Conservation (phyloP, 1,140 invertebrate genomes). For the Caenorhabditis latens region DNA sequence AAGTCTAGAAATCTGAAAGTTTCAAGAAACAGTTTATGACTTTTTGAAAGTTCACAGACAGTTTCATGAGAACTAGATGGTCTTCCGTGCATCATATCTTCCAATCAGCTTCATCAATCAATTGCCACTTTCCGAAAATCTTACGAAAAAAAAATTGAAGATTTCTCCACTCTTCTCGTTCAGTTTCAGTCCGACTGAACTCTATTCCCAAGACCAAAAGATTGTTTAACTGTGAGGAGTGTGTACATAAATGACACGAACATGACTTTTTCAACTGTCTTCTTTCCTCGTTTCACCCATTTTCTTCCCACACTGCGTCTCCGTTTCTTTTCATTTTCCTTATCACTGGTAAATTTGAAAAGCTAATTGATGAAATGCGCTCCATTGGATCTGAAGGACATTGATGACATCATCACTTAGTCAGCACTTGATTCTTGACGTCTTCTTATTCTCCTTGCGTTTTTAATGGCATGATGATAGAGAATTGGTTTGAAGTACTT, state of each 20-base stretch:
- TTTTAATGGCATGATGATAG: constrained; percentile 12
- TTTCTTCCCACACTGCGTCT: constrained; percentile 13
- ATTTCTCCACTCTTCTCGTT: no score
- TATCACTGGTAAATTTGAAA: constrained; percentile 34
- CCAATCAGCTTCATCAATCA: no score
- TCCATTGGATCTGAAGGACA: constrained; percentile 21
- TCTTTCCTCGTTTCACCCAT: background rate
- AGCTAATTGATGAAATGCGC: constrained; percentile 22
- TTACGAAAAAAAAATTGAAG: background rate
- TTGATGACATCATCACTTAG: constrained; percentile 43
- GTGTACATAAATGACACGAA: constrained; percentile 28
- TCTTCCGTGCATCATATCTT: no score
- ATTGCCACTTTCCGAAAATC: no score
- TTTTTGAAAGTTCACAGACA: no score
- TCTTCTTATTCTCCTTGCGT: background rate
- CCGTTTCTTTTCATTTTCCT: background rate
- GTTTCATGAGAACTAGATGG: no score
- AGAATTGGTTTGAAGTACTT: constrained; percentile 48
- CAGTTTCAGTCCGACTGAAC: background rate
- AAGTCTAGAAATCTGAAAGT: no score
- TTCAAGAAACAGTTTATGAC: no score
- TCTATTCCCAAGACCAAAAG: constrained; percentile 1
- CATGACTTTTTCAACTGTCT: constrained; percentile 51
- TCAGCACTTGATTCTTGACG: constrained; percentile 47
- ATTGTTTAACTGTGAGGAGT: constrained; percentile 37